Percentiles rank a stretch among this genome's conserved stretches.
These are phyloP conservation scores for Nemurella pictetii DNA, from an alignment of 2,888 invertebrate species.

Conservation along the genomic window DNA sequence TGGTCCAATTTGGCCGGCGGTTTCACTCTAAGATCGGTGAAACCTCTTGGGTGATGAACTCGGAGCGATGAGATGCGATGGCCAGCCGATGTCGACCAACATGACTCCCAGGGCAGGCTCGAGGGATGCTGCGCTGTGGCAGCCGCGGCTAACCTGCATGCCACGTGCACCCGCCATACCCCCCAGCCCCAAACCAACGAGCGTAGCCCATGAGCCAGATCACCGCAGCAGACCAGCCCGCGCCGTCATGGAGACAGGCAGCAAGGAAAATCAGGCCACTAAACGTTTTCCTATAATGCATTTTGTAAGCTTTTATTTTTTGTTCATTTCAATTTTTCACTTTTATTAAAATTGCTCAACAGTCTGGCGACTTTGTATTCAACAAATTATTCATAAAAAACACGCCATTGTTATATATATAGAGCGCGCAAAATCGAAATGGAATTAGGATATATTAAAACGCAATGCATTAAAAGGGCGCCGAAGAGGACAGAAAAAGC, in stretches of 20 bases:
- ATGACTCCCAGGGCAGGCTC: not conserved
- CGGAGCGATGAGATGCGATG: not conserved
- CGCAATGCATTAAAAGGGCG: not conserved
- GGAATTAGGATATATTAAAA: not conserved
- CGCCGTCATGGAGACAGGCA: not conserved
- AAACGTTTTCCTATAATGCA: not conserved
- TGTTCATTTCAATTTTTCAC: not conserved
- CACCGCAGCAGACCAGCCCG: not conserved
- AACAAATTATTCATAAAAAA: not conserved
- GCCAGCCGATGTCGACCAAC: not conserved
- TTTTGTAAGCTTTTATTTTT: not conserved
- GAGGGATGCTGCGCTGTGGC: not conserved
- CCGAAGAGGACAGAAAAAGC: not conserved
- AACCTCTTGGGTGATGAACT: slow-evolving; percentile 6
- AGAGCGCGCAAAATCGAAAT: not conserved
- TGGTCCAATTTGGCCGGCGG: not conserved
- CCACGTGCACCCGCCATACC: not conserved
- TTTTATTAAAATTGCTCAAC: not conserved
- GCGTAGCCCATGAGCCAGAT: not conserved
- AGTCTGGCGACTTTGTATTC: not conserved
- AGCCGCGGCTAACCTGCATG: not conserved
- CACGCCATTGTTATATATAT: not conserved
- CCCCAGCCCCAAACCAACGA: not conserved
- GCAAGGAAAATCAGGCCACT: not conserved
- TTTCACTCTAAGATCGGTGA: not conserved